These are phyloP conservation scores for Channa striata DNA, from an alignment of 2,797 vertebrate genomes.

Conservation along the genomic window DNA sequence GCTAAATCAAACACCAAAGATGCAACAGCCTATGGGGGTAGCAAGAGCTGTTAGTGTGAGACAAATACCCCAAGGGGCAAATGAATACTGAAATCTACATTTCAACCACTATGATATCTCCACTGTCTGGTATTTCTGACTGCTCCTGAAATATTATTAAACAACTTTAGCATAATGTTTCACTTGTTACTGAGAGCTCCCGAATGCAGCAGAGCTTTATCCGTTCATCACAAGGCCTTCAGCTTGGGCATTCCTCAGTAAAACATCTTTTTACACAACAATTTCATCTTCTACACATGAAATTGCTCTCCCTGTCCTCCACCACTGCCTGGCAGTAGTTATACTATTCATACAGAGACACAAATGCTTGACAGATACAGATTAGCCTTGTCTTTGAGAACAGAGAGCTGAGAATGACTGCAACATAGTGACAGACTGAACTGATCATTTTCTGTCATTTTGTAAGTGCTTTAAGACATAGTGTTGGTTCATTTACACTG, in stretches of 20 bases:
- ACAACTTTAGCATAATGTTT: slow-evolving; percentile 36
- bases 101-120: slow-evolving; percentile 49
- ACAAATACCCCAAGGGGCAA: slow-evolving; percentile 49
- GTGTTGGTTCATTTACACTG: background rate
- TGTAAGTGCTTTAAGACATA: slow-evolving; percentile 4
- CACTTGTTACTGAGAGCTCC: slow-evolving; percentile 41
- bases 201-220: slow-evolving; percentile 25
- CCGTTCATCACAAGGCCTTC: slow-evolving; percentile 42
- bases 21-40: slow-evolving; percentile 49
- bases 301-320: slow-evolving; percentile 41
- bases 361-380: slow-evolving; percentile 61
- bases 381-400: slow-evolving; percentile 59
- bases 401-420: slow-evolving; percentile 25
- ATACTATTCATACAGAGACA: slow-evolving; percentile 56
- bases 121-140: slow-evolving; percentile 11
- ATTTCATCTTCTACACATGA: slow-evolving; percentile 52
- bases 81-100: slow-evolving; percentile 66
- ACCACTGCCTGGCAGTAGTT: slow-evolving; percentile 6
- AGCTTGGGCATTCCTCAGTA: slow-evolving; percentile 25
- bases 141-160: slow-evolving; percentile 14
- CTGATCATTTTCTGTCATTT: slow-evolving; percentile 19
- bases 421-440: slow-evolving; percentile 31
- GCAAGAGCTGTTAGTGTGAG: slow-evolving; percentile 39
- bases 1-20: slow-evolving; percentile 57
- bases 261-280: slow-evolving; percentile 39